Conservation (phyloP, 2,888 invertebrate species). For the Pollenia labialis region DNA sequence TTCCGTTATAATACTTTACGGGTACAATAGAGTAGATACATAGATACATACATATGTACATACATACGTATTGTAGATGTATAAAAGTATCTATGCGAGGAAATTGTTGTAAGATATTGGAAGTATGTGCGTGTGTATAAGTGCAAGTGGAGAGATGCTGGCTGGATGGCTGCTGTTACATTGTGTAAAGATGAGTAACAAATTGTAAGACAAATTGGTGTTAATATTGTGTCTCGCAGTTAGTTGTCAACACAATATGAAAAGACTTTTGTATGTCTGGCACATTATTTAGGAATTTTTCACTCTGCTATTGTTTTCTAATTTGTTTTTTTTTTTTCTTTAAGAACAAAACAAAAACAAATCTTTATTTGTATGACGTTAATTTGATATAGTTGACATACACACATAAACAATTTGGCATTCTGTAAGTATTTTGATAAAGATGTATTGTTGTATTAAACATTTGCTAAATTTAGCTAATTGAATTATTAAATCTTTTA, state of each 20-base stretch:
- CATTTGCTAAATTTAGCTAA: background rate
- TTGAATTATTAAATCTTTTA: too few relatives aligned
- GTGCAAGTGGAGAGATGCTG: background rate
- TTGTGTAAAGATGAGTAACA: constrained; percentile 70
- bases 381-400: constrained; percentile 48
- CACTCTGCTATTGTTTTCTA: constrained; percentile 62
- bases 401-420: constrained; percentile 26
- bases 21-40: background rate
- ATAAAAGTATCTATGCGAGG: background rate
- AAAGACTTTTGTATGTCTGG: constrained; percentile 39
- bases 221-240: constrained; percentile 70
- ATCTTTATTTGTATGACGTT: constrained; percentile 14
- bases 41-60: too few relatives aligned
- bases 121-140: background rate
- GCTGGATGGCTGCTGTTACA: constrained; percentile 36
- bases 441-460: background rate
- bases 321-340: background rate
- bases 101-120: constrained; percentile 39
- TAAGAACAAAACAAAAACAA: constrained; percentile 6
- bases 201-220: constrained; percentile 73
- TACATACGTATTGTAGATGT: too few relatives aligned
- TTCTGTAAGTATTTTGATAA: background rate
- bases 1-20: constrained; percentile 62
- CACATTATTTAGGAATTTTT: constrained; percentile 49
- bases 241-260: constrained; percentile 63